These are phyloP conservation scores for Gnathonemus longibarbis DNA, from an alignment of 2,113 vertebrate species.

Conservation along the genomic window DNA sequence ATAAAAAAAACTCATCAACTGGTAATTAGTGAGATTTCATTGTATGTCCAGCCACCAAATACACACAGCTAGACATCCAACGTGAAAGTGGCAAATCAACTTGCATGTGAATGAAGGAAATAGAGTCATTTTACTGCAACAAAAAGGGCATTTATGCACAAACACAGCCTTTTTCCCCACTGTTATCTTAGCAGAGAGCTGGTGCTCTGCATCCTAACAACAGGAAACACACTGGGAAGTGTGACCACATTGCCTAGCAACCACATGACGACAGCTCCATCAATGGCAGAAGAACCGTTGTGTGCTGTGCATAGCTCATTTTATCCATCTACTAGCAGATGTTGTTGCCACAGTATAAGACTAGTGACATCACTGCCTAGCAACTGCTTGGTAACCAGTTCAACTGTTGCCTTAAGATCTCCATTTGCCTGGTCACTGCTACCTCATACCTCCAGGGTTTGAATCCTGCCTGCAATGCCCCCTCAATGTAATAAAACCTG, in stretches of 20 bases:
- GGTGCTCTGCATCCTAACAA: constrained; percentile 1
- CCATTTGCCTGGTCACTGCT: background rate
- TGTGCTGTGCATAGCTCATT: background rate
- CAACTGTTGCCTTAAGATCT: background rate
- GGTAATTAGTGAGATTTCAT: background rate
- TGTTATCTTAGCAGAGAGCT: background rate
- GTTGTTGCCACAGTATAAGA: background rate
- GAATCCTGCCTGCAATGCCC: background rate
- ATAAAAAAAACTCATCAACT: background rate
- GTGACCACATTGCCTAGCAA: constrained; percentile 9
- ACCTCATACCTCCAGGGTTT: background rate
- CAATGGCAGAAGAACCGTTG: background rate
- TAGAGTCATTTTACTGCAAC: background rate
- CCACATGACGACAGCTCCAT: background rate
- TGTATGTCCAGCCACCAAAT: background rate
- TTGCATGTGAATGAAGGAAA: background rate
- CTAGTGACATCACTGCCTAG: background rate
- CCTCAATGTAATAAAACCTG: background rate
- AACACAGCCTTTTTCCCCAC: background rate
- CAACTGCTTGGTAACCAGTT: background rate
- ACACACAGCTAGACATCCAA: background rate
- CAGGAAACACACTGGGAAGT: background rate
- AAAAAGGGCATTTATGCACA: constrained; percentile 3
- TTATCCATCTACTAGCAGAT: background rate
- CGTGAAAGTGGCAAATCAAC: background rate